A percentile compares a stretch with the other conserved stretches of the same genome.
Evolutionary conservation across 2,888 invertebrate genomes (phyloP).

Genomic region (Adelphocoris suturalis): DNA sequence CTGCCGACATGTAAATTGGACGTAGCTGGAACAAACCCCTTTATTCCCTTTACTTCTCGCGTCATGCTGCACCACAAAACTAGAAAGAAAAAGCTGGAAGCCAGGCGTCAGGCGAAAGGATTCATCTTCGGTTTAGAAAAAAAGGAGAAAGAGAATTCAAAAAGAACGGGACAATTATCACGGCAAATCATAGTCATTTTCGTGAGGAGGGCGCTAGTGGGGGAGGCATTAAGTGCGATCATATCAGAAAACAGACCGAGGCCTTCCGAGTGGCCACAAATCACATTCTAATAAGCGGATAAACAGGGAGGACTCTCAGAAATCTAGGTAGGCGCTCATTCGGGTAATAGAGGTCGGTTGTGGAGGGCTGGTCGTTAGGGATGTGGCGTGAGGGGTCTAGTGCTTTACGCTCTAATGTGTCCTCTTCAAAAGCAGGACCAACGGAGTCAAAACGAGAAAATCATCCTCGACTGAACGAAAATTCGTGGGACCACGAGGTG

Average conservation of each 20-base stretch:
- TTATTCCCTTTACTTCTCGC: not conserved
- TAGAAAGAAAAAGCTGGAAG: constrained; percentile 18
- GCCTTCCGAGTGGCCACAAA: constrained; percentile 68
- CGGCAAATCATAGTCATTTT: constrained; percentile 64
- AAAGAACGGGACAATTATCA: constrained; percentile 66
- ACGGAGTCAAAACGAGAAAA: too few relatives aligned
- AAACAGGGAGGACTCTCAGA: constrained; percentile 65
- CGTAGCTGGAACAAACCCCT: constrained; percentile 15
- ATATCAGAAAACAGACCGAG: constrained; percentile 57
- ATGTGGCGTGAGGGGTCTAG: constrained; percentile 23
- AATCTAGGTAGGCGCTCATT: not conserved
- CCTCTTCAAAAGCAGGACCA: not conserved
- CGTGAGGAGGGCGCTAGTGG: constrained; percentile 33
- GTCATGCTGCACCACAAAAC: constrained; percentile 19
- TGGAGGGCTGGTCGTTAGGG: constrained; percentile 16
- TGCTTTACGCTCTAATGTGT: constrained; percentile 36
- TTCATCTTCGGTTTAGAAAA: not conserved
- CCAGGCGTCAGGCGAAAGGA: constrained; percentile 14
- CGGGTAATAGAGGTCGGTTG: constrained; percentile 53
- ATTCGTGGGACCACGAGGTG: too few relatives aligned
- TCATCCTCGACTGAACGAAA: too few relatives aligned
- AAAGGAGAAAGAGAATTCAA: not conserved
- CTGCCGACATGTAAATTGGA: constrained; percentile 67
- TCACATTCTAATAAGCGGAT: constrained; percentile 72
- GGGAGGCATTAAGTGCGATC: constrained; percentile 69